Base-by-base conservation (phyloP, 30 jellyfish, hydroid and myxozoan genomes). In the Clytia hemisphaerica region DNA sequence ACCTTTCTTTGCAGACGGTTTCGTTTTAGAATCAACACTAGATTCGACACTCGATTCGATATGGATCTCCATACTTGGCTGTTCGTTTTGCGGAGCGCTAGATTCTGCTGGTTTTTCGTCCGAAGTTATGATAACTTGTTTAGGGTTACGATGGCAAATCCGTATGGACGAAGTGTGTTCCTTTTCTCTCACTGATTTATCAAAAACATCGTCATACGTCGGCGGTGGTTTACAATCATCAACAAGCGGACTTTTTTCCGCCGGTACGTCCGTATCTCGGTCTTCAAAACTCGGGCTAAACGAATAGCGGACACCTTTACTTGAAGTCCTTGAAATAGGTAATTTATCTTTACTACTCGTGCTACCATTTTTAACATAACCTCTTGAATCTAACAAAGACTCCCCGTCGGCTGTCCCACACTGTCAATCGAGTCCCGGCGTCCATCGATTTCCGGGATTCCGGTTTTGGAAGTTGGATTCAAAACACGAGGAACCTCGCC, bases 401-500 rank as follows among this genome's bases (percentile, higher is more conserved):
- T n/a, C n/a, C n/a, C n/a, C n/a, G n/a, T n/a, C n/a, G n/a, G n/a
- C n/a, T n/a, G n/a, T n/a, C n/a, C n/a, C n/a, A n/a, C n/a, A n/a
- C 70, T 57, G 2, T 57, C 70, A 2, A 57, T 45, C 2, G 70
- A 57, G 15, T 57, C 70, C 70, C 70, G 37, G 35, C 70, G 70
- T 0, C 3, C 16, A 57, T 57, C 70, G 45, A 57, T n/a, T 1
- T 9, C 7, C 7, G 44, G 45, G 0, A 57, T 57, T 6, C 48
- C 46, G 27, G 47, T 27, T n/a, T 50, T 78, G 2, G 55, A 35
- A n/a, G 38, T 58, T 29, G 78, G 55, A 19, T 60, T 60, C 21
- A 91, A 69, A 40, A 76, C 93, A 6, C 46, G 29, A 0, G 99
- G 99, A 34, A 91, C 27, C 24, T 82, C 88, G 16, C 99, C 99